Conservation (phyloP, 2,888 invertebrate species). For the Athripsodes cinereus region DNA sequence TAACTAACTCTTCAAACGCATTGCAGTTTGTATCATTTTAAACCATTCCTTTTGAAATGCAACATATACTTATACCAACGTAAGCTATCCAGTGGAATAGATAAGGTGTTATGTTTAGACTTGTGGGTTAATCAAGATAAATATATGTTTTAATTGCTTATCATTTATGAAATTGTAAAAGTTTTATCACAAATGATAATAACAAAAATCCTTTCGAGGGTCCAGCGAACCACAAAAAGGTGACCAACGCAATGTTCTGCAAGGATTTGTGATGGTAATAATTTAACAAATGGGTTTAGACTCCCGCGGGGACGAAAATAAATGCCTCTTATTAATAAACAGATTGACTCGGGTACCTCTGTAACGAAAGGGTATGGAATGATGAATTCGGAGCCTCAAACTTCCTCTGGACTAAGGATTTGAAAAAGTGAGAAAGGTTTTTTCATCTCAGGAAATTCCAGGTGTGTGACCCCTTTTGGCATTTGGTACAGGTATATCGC, state of each 20-base stretch:
- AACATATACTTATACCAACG: no score
- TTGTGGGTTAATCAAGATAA: neutral
- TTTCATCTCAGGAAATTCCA: constrained; percentile 5
- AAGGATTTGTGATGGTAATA: constrained; percentile 16
- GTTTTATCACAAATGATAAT: neutral
- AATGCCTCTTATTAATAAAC: constrained; percentile 28
- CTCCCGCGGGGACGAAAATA: constrained; percentile 21
- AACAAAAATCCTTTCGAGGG: neutral
- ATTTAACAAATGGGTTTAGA: constrained; percentile 16
- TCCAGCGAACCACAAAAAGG: neutral
- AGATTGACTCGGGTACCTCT: constrained; percentile 26
- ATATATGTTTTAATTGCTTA: neutral
- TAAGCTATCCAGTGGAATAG: no score
- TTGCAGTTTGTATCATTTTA: no score
- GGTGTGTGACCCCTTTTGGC: constrained; percentile 12
- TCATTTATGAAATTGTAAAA: neutral
- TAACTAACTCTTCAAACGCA: no score
- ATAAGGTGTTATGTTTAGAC: no score
- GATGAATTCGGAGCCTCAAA: constrained; percentile 23
- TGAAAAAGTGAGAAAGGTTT: constrained; percentile 7
- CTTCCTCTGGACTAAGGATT: neutral
- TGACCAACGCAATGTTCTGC: neutral
- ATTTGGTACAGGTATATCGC: neutral
- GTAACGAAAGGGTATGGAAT: constrained; percentile 16
- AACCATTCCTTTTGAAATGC: no score